Percentiles rank a stretch among this genome's conserved stretches.
Conservation (phyloP, 2,888 invertebrate genomes). For the Operophtera brumata region DNA sequence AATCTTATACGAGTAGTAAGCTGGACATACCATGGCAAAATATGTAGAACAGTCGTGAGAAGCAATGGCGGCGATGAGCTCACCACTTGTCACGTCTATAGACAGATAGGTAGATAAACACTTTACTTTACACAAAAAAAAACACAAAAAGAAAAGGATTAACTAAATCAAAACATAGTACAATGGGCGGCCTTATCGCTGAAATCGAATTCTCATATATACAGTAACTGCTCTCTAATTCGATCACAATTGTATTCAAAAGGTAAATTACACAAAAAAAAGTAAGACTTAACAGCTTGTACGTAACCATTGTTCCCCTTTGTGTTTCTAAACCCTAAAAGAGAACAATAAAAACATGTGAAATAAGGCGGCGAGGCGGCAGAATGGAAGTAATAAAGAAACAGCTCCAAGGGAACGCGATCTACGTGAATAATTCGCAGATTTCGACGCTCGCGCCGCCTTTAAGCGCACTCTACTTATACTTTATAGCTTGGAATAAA, state of each 20-base stretch:
- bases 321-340: conserved; percentile 40
- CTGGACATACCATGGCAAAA: no score
- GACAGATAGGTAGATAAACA: no score
- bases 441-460: conserved; percentile 43
- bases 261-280: conserved; percentile 37
- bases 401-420: conserved; percentile 56
- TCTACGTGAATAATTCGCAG: conserved; percentile 58
- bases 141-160: no score
- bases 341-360: conserved; percentile 58
- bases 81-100: no score
- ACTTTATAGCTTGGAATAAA: conserved; percentile 19
- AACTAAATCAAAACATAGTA: no score
- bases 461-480: conserved; percentile 21
- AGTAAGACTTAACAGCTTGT: conserved; percentile 33
- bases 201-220: no score
- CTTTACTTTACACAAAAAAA: no score
- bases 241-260: conserved; percentile 22
- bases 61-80: no score
- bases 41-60: no score
- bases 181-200: no score
- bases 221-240: conserved; percentile 15
- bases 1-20: no score
- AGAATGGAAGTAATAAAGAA: conserved; percentile 67
- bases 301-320: conserved; percentile 34
- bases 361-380: conserved; percentile 52